These are phyloP conservation scores for Anguilla rostrata DNA, from an alignment of 2,113 vertebrate genomes.

Conservation along the genomic window DNA sequence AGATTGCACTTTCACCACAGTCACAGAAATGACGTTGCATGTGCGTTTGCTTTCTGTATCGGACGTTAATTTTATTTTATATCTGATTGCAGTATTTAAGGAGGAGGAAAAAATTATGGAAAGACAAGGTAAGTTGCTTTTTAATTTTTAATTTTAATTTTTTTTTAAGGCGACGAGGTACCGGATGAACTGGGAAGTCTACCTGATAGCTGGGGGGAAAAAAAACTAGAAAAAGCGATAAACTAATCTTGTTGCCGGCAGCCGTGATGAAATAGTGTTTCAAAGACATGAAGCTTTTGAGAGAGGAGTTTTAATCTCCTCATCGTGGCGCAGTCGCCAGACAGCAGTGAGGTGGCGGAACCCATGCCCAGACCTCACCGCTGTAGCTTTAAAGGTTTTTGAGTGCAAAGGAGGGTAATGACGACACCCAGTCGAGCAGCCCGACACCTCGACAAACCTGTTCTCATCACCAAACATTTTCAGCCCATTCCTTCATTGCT, in stretches of 20 bases:
- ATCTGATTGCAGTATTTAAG: conserved; percentile 73
- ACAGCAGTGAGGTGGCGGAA: neutral
- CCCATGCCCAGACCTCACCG: conserved; percentile 40
- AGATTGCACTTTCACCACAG: neutral
- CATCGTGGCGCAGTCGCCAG: neutral
- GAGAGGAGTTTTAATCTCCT: neutral
- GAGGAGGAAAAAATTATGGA: conserved; percentile 66
- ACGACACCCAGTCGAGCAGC: conserved; percentile 37
- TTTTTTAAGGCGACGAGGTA: neutral
- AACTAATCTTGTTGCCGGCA: neutral
- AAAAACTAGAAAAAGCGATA: neutral
- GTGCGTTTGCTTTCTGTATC: conserved; percentile 44
- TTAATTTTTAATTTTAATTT: conserved; percentile 32
- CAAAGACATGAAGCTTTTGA: neutral
- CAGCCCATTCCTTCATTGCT: conserved; percentile 44
- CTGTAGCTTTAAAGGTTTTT: neutral
- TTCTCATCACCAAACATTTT: conserved; percentile 32
- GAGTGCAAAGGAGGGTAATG: conserved; percentile 5
- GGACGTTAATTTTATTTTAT: conserved; percentile 67
- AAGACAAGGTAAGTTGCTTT: conserved; percentile 69
- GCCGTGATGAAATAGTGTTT: neutral
- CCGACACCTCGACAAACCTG: conserved; percentile 67
- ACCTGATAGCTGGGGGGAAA: conserved; percentile 14
- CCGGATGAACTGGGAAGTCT: neutral
- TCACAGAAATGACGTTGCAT: conserved; percentile 18